Percentiles rank a stretch among this genome's conserved stretches.
Conservation (phyloP, 2,113 vertebrate genomes). For the Apteryx mantelli region DNA sequence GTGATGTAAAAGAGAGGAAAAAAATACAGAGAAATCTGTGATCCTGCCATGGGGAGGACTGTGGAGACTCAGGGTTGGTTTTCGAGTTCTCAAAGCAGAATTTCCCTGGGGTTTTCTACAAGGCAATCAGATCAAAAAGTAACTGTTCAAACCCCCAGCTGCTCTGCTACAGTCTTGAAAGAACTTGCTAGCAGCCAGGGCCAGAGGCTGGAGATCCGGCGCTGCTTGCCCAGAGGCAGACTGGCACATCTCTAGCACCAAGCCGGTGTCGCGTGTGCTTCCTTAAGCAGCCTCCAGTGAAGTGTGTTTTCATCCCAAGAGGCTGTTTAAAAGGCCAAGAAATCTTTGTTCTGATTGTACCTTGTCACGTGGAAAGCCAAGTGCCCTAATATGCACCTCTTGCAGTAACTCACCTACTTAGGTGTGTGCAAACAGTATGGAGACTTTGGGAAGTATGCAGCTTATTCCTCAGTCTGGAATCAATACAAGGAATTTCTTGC, state of each 20-base stretch:
- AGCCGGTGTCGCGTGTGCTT: background rate
- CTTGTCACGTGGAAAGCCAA: background rate
- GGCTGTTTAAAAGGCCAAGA: background rate
- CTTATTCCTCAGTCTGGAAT: background rate
- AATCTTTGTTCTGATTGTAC: background rate
- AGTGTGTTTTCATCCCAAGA: background rate
- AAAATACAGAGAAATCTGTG: background rate
- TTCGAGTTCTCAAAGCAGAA: constrained; percentile 4
- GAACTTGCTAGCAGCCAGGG: background rate
- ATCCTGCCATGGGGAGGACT: background rate
- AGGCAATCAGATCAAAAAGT: background rate
- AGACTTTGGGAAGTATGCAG: background rate
- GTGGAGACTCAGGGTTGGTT: background rate
- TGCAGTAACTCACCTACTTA: background rate
- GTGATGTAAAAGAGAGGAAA: background rate
- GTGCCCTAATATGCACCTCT: background rate
- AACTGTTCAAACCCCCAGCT: background rate
- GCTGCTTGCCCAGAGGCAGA: background rate
- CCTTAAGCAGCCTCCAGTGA: background rate
- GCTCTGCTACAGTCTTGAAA: background rate
- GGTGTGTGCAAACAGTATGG: background rate
- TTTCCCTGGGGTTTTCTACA: constrained; percentile 26
- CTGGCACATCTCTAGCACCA: background rate
- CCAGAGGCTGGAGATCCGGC: background rate
- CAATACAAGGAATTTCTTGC: background rate